Percentiles rank a stretch among this genome's conserved stretches.
Conservation (phyloP, 2,888 invertebrate species). For the Kuschelorhynchus macadamiae region DNA sequence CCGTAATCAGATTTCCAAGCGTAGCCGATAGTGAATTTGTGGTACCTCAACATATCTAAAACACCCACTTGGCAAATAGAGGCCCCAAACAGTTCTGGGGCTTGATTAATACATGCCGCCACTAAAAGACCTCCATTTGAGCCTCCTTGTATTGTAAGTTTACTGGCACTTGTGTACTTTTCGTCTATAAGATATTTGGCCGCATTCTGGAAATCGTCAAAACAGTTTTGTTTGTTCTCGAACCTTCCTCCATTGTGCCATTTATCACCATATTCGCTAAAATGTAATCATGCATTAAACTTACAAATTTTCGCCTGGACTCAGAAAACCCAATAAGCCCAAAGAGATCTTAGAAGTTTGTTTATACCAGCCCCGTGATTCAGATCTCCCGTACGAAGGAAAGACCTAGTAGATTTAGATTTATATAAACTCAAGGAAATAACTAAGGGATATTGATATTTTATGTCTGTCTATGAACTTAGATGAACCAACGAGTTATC, state of each 20-base stretch:
- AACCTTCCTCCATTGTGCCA: constrained; percentile 97
- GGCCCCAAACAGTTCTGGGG: constrained; percentile 94
- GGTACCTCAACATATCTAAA: constrained; percentile 96
- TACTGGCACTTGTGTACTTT: constrained; percentile 82
- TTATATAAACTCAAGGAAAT: no score
- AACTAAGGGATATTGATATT: no score
- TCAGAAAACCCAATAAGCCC: no score
- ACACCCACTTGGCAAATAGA: constrained; percentile 96
- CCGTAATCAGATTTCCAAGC: constrained; percentile 98
- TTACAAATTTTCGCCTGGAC: background rate
- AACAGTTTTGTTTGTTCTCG: constrained; percentile 95
- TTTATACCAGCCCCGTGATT: no score
- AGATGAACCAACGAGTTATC: no score
- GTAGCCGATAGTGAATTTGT: constrained; percentile 98
- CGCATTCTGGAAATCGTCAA: constrained; percentile 95
- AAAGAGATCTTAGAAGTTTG: no score
- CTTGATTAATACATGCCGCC: constrained; percentile 94
- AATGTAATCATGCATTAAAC: no score
- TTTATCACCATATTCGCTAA: constrained; percentile 94
- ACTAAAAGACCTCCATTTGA: constrained; percentile 98
- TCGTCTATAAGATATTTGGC: constrained; percentile 88
- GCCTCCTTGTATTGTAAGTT: constrained; percentile 91
- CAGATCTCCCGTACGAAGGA: no score
- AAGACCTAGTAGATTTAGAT: no score
- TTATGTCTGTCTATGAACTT: no score